phyloP scores from a whole-genome alignment of 92 coral and sea anemone species.

The Epizoanthus illoricatus region DNA sequence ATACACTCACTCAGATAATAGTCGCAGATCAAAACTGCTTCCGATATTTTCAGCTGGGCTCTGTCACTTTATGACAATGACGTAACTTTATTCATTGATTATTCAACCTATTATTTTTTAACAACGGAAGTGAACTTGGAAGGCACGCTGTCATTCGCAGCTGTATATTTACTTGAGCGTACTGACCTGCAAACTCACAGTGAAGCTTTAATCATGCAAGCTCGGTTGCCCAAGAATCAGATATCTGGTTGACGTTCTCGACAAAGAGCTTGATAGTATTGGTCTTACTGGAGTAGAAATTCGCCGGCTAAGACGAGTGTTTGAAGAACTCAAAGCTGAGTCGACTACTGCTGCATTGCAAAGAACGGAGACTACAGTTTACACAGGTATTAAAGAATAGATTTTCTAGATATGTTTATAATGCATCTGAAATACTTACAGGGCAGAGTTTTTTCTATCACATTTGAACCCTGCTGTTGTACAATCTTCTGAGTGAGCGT shows the following conservation, averaged over 20 bases:
- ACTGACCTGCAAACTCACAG: constrained; percentile 32
- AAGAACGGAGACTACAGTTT: constrained; percentile 12
- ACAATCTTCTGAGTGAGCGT: constrained; percentile 3
- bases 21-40: constrained; percentile 25
- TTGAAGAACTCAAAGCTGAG: constrained; percentile 21
- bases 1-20: constrained; percentile 13
- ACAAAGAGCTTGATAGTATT: constrained; percentile 19
- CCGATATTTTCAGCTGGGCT: constrained; percentile 31
- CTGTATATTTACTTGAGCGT: background rate
- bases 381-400: background rate
- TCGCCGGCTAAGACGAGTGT: constrained; percentile 35
- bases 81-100: constrained; percentile 13
- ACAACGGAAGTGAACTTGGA: no score
- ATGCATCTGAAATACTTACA: constrained; percentile 10
- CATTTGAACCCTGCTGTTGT: constrained; percentile 16
- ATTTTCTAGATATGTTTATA: background rate
- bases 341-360: constrained; percentile 20
- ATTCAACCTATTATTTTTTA: background rate
- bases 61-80: constrained; percentile 29
- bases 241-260: constrained; percentile 26
- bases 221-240: constrained; percentile 17
- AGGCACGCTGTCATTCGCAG: no score
- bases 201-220: constrained; percentile 12
- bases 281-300: constrained; percentile 15
- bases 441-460: constrained; percentile 11